Percentiles rank a stretch among this genome's conserved stretches.
Conservation (phyloP, 2,888 invertebrate species). For the Trichogramma dendrolimi region DNA sequence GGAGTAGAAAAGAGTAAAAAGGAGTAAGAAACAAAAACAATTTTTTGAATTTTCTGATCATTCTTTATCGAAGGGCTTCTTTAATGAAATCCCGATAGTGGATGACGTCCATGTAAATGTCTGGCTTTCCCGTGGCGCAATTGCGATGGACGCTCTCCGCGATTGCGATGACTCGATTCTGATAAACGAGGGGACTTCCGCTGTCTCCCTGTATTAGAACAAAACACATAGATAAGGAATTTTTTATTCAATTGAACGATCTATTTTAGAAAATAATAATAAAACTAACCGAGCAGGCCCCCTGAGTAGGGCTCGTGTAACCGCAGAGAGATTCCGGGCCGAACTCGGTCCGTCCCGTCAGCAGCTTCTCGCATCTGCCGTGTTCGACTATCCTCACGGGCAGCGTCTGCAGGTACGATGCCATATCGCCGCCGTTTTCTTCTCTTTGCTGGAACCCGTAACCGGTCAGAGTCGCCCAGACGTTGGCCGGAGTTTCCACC, state of each 20-base stretch:
- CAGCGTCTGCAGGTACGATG: slow-evolving; percentile 1
- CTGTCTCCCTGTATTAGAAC: slow-evolving; percentile 26
- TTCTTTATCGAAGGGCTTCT: neutral
- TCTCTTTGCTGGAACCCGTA: slow-evolving; percentile 1
- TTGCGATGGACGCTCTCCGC: slow-evolving; percentile 10
- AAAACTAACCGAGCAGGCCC: slow-evolving; percentile 24
- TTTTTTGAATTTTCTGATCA: too few species aligned
- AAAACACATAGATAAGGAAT: neutral
- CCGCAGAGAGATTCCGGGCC: slow-evolving; percentile 14
- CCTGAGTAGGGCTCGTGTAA: slow-evolving; percentile 2
- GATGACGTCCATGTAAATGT: slow-evolving; percentile 19
- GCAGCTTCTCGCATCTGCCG: neutral
- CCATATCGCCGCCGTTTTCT: neutral
- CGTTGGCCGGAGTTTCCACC: neutral
- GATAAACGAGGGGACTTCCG: slow-evolving; percentile 24
- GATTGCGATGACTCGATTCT: slow-evolving; percentile 20
- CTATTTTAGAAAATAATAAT: neutral
- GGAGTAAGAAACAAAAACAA: too few species aligned
- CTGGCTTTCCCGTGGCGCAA: slow-evolving; percentile 22
- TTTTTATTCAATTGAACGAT: neutral
- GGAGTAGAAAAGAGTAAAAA: too few species aligned
- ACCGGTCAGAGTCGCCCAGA: neutral
- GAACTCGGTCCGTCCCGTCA: neutral
- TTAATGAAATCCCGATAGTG: slow-evolving; percentile 18
- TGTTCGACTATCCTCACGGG: neutral